A percentile compares a stretch with the other conserved stretches of the same genome.
Conservation (phyloP, 2,797 vertebrate species). For the Brotula barbata region DNA sequence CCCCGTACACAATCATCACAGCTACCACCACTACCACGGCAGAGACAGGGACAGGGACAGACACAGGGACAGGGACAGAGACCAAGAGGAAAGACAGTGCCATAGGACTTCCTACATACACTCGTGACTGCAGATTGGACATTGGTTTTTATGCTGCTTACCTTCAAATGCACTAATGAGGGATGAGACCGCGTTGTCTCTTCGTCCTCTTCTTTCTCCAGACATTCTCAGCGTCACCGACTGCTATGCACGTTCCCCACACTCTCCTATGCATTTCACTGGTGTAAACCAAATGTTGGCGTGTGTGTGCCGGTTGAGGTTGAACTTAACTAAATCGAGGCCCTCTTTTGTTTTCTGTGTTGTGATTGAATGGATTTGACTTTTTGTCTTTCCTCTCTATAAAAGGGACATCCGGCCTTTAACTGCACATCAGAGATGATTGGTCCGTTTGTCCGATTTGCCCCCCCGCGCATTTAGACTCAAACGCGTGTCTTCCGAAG, state of each 20-base stretch:
- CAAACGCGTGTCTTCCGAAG: slow-evolving; percentile 18
- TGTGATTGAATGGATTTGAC: not conserved
- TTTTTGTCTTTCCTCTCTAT: slow-evolving; percentile 22
- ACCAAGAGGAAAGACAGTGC: slow-evolving; percentile 76
- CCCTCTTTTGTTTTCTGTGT: no score
- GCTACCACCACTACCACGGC: slow-evolving; percentile 84
- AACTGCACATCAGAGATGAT: not conserved
- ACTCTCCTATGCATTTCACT: slow-evolving; percentile 2
- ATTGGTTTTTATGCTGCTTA: slow-evolving; percentile 56
- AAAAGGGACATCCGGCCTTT: slow-evolving; percentile 15
- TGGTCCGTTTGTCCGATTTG: no score
- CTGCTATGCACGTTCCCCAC: slow-evolving; percentile 14
- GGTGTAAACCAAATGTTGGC: not conserved
- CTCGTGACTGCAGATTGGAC: slow-evolving; percentile 40
- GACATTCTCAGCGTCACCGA: not conserved
- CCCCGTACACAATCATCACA: slow-evolving; percentile 61
- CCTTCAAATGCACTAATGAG: slow-evolving; percentile 51
- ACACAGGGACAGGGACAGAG: slow-evolving; percentile 80
- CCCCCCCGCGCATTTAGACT: slow-evolving; percentile 23
- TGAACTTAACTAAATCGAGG: no score
- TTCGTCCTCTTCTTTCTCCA: slow-evolving; percentile 19
- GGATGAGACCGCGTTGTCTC: slow-evolving; percentile 25
- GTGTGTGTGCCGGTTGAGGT: not conserved
- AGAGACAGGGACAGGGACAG: slow-evolving; percentile 82
- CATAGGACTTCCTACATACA: slow-evolving; percentile 65